Evolutionary conservation across 2,888 invertebrate species (phyloP), one percentile per base, ranked within the genome.

Genomic region (Trichopria drosophilae): DNA sequence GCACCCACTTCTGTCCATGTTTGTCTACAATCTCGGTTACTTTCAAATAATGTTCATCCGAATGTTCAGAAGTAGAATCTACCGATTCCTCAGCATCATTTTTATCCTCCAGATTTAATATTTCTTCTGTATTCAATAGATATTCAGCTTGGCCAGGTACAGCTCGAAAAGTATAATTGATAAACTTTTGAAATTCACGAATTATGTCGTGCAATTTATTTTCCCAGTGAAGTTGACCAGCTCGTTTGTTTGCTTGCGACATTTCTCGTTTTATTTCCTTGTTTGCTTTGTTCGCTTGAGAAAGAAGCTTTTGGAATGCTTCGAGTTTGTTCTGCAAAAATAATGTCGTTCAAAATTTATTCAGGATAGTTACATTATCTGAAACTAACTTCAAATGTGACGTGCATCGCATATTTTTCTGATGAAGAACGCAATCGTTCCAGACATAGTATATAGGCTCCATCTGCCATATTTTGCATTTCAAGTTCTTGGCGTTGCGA

Each of bases 131-230:
- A 13, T 57, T 52, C 15, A 80, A 57, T 31, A 80, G 61, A 64
- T 77, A 80, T 60, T 79, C 77, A 0, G 78, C 78, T 60, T 80
- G 79, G 0, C 77, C 77, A 2, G 80, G 79, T 3, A 72, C 60
- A 1, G 77, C 69, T 28, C 69, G 65, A 26, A 81, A 66, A 4
- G 76, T 73, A 54, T 76, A 79, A 60, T 78, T 74, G 24, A 80
- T 78, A 57, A 80, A 79, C 58, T 78, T 79, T 58, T 78, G 79
- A 63, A 78, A 80, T 54, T 80, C 76, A 13, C 65, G 64, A n/a
- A 76, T 61, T 24, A 78, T 70, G 43, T 74, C 67, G 24, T 63
- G 42, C 6, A 79, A 49, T 54, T 74, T 76, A 20, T 63, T 61
- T 59, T 79, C 71, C 29, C 77, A 68, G 5, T 72, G 32, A 31